Base-by-base conservation (phyloP, 2,797 vertebrate genomes). In the Falco columbarius region DNA sequence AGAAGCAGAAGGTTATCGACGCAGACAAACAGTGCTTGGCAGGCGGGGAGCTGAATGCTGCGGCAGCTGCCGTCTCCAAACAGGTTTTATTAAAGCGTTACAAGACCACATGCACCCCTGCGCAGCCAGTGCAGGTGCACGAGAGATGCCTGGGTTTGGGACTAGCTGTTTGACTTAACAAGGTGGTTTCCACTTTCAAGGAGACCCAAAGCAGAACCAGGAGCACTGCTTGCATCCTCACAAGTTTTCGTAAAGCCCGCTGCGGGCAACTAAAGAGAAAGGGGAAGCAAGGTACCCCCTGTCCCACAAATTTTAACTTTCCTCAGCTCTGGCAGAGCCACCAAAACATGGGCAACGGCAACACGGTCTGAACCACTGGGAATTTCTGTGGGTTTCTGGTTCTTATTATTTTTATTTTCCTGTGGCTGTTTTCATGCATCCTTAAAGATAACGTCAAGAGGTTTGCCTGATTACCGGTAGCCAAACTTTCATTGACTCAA, bases 181-280 rank as follows among this genome's bases (percentile, higher is more conserved):
- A 0, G 0, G 44, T 6, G 6, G 74, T 93, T 88, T 46, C 46
- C 32, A 13, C 38, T 79, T 70, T 14, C 2, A 0, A 1, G 66
- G 42, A 84, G 62, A 73, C 22, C 42, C 13, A 22, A 92, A 87
- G 44, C 24, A 91, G 74, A 42, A 80, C 18, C 0, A 0, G 2
- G 7, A 55, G 42, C 27, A 40, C 6, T 15, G 49, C n/a, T 34
- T 67, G 30, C 47, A 86, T 46, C 42, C 40, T 52, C 29, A 47
- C 0, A 1, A 40, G 11, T 19, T 72, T 40, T 22, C n/a, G 30
- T 46, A 54, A 68, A 59, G 8, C 13, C 21, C 30, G 5, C 24
- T 71, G 32, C 76, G 36, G 55, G 15, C 27, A 62, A 16, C 10
- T 32, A 27, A 73, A 56, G 42, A 20, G 29, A 52, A 79, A 34